These are phyloP conservation scores for Aphaenogaster floridana DNA, from an alignment of 1,140 invertebrate species.

Conservation along the genomic window DNA sequence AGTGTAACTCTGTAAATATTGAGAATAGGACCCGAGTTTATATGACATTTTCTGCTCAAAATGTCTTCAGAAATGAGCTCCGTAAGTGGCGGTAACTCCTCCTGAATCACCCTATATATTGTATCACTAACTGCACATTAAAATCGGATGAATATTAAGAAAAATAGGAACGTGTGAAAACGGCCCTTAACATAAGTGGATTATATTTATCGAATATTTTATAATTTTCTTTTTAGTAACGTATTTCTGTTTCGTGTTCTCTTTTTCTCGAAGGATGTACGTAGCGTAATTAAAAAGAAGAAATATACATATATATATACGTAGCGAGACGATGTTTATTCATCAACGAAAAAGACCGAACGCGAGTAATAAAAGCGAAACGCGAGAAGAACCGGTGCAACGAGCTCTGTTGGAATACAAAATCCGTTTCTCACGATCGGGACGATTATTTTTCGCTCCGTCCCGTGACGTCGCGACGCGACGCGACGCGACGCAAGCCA, in stretches of 20 bases:
- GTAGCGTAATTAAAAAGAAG: slow-evolving; percentile 19
- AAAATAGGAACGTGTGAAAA: not conserved
- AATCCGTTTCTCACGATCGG: slow-evolving; percentile 34
- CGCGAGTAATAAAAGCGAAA: slow-evolving; percentile 24
- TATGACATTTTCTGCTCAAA: no score
- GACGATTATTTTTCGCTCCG: slow-evolving; percentile 57
- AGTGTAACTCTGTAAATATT: no score
- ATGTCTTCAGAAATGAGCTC: no score
- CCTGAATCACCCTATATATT: no score
- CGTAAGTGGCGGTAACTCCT: no score
- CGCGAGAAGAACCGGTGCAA: slow-evolving; percentile 44
- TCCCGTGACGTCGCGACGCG: slow-evolving; percentile 48
- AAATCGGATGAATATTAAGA: not conserved
- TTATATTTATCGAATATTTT: not conserved
- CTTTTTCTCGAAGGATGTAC: not conserved
- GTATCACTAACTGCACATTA: not conserved
- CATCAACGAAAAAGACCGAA: slow-evolving; percentile 10
- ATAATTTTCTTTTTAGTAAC: not conserved
- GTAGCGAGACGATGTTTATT: slow-evolving; percentile 36
- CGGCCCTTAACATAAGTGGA: not conserved
- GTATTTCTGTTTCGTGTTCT: not conserved
- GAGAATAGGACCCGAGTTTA: no score
- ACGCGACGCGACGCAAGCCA: slow-evolving; percentile 17
- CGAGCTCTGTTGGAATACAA: slow-evolving; percentile 36
- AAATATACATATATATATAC: not conserved